phyloP scores from a whole-genome alignment of 92 coral and sea anemone genomes.

The Palythoa grandis region DNA sequence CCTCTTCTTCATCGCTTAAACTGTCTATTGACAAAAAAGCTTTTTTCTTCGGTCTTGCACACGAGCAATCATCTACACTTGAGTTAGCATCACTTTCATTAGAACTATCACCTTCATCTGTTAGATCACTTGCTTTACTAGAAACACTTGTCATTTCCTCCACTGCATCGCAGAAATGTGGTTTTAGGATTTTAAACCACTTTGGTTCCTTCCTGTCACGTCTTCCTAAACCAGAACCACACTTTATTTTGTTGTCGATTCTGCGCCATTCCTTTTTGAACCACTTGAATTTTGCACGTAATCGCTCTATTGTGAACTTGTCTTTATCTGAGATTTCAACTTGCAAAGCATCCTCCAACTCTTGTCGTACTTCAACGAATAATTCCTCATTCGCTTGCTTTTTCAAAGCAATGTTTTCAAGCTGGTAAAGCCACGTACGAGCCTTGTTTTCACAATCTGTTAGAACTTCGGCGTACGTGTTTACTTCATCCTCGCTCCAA shows the following conservation, averaged over 20 bases:
- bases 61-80: slow-evolving; percentile 13
- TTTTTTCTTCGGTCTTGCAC: not conserved
- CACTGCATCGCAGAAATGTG: slow-evolving; percentile 1
- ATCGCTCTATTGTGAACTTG: slow-evolving; percentile 36
- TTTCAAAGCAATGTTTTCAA: slow-evolving; percentile 54
- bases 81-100: slow-evolving; percentile 48
- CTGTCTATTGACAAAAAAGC: slow-evolving; percentile 27
- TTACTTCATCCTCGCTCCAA: slow-evolving; percentile 61
- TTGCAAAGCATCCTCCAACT: slow-evolving; percentile 44
- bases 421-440: slow-evolving; percentile 54
- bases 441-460: slow-evolving; percentile 47
- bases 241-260: slow-evolving; percentile 10
- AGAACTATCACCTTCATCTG: slow-evolving; percentile 23
- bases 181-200: not conserved
- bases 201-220: slow-evolving; percentile 42
- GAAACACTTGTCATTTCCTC: slow-evolving; percentile 55
- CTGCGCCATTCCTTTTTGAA: slow-evolving; percentile 18
- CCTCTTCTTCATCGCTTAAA: slow-evolving; percentile 35
- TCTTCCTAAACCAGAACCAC: slow-evolving; percentile 40
- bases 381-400: slow-evolving; percentile 55
- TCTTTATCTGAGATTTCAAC: slow-evolving; percentile 20
- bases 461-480: slow-evolving; percentile 58
- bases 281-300: slow-evolving; percentile 56
- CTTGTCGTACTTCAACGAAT: slow-evolving; percentile 39
- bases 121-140: slow-evolving; percentile 65